Evolutionary conservation across 1,140 invertebrate genomes (phyloP).

Genomic region (Liolophura sinensis): DNA sequence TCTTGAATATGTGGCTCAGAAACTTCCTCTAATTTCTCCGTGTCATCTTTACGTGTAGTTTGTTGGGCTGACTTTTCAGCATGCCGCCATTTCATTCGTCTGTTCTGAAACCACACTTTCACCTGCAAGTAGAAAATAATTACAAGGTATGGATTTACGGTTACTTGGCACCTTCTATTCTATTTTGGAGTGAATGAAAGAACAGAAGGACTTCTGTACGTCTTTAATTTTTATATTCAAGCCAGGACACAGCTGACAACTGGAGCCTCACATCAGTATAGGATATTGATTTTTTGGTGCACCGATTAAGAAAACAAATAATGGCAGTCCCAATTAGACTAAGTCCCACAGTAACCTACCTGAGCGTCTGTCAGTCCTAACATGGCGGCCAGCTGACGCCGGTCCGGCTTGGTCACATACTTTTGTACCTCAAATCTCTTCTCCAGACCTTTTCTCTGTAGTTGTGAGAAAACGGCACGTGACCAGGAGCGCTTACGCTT

Average conservation of each 20-base stretch:
- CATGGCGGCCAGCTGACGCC: slow-evolving; percentile 93
- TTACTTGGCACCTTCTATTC: too few species aligned
- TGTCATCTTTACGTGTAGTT: too few species aligned
- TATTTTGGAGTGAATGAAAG: background rate
- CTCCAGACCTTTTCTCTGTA: slow-evolving; percentile 91
- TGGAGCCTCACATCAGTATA: background rate
- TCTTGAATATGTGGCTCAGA: too few species aligned
- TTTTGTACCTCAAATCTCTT: slow-evolving; percentile 96
- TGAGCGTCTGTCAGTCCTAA: slow-evolving; percentile 89
- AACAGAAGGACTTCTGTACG: too few species aligned
- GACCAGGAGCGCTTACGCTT: slow-evolving; percentile 90
- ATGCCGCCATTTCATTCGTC: slow-evolving; percentile 58
- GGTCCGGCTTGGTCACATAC: slow-evolving; percentile 96
- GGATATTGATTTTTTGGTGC: background rate
- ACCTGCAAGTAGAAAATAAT: slow-evolving; percentile 40
- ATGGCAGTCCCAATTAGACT: background rate
- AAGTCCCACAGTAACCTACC: slow-evolving; percentile 53
- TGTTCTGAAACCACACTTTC: slow-evolving; percentile 59
- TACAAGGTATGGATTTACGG: too few species aligned
- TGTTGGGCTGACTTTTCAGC: slow-evolving; percentile 8
- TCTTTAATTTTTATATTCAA: too few species aligned
- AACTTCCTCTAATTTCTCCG: too few species aligned
- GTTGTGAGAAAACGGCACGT: slow-evolving; percentile 86
- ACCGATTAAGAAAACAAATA: background rate
- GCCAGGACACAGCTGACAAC: background rate